A percentile compares a stretch with the other conserved stretches of the same genome.
Conservation (phyloP, 2,888 invertebrate species). For the Macrosoma leucophasiata region DNA sequence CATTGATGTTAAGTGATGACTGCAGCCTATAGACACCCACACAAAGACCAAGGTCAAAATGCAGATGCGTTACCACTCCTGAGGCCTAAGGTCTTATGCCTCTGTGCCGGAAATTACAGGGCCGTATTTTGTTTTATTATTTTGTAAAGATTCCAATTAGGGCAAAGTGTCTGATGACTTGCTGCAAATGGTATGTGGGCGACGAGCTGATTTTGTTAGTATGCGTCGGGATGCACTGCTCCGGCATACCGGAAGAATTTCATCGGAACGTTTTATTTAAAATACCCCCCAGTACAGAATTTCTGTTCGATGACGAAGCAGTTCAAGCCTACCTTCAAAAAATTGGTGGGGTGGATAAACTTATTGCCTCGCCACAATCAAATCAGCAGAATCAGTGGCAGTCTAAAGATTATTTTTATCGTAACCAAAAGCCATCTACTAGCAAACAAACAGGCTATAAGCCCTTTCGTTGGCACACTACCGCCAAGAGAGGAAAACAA, state of each 20-base stretch:
- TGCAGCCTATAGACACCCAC: too few species aligned
- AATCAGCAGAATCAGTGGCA: not conserved
- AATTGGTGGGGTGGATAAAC: slow-evolving; percentile 11
- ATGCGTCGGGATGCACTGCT: slow-evolving; percentile 9
- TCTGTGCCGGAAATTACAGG: too few species aligned
- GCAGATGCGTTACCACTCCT: too few species aligned
- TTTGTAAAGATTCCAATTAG: slow-evolving; percentile 10
- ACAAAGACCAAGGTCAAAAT: too few species aligned
- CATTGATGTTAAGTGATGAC: too few species aligned
- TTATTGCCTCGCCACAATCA: not conserved
- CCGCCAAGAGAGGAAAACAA: slow-evolving; percentile 3
- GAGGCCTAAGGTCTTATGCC: too few species aligned
- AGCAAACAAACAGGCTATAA: too few species aligned
- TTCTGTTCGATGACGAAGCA: slow-evolving; percentile 9
- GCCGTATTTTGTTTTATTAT: too few species aligned
- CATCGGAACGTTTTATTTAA: slow-evolving; percentile 9
- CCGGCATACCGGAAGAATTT: slow-evolving; percentile 13
- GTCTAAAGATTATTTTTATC: slow-evolving; percentile 1
- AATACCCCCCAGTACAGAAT: slow-evolving; percentile 11
- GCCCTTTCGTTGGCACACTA: too few species aligned
- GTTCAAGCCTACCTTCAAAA: slow-evolving; percentile 11
- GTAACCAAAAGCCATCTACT: slow-evolving; percentile 7
- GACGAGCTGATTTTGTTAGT: slow-evolving; percentile 15
- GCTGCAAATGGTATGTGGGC: slow-evolving; percentile 15
- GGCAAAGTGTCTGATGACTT: slow-evolving; percentile 12